Evolutionary conservation across 2,113 vertebrate species (phyloP).

Genomic region (Onychostoma macrolepis): DNA sequence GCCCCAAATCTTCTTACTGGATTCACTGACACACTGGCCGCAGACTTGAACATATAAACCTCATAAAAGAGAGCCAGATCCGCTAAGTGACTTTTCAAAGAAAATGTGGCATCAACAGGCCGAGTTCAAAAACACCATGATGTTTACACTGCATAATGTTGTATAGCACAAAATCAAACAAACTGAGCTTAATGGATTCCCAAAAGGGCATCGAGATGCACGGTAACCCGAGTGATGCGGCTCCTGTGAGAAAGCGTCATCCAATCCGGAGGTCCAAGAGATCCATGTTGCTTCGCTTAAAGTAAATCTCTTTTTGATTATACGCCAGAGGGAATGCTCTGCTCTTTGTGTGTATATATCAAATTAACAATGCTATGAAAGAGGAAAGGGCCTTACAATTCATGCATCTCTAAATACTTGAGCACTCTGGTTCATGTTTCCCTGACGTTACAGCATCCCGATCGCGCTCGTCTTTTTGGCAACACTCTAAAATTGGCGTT

Average conservation of each 20-base stretch:
- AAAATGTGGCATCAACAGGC: slow-evolving; percentile 21
- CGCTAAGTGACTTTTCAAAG: slow-evolving; percentile 40
- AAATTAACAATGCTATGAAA: slow-evolving; percentile 11
- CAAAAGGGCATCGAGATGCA: slow-evolving; percentile 25
- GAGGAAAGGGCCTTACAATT: slow-evolving; percentile 5
- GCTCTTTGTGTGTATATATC: slow-evolving; percentile 10
- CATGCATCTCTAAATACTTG: slow-evolving; percentile 33
- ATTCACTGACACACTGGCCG: slow-evolving; percentile 42
- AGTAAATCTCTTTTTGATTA: slow-evolving; percentile 33
- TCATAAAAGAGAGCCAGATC: slow-evolving; percentile 34
- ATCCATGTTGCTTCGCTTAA: slow-evolving; percentile 45
- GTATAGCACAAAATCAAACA: slow-evolving; percentile 47
- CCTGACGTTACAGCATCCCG: slow-evolving; percentile 46
- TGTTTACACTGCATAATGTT: slow-evolving; percentile 51
- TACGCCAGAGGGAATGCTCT: not conserved
- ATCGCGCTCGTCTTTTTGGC: slow-evolving; percentile 37
- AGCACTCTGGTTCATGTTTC: slow-evolving; percentile 28
- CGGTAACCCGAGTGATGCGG: not conserved
- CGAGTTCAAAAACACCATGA: slow-evolving; percentile 32
- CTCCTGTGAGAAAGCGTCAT: slow-evolving; percentile 21
- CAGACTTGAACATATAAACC: slow-evolving; percentile 39
- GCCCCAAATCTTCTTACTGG: slow-evolving; percentile 45
- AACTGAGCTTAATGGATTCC: slow-evolving; percentile 28
- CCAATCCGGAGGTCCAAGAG: not conserved
- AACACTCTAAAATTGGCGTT: slow-evolving; percentile 26